Base-by-base conservation (phyloP, 1,140 invertebrate genomes). In the Cepaea nemoralis region DNA sequence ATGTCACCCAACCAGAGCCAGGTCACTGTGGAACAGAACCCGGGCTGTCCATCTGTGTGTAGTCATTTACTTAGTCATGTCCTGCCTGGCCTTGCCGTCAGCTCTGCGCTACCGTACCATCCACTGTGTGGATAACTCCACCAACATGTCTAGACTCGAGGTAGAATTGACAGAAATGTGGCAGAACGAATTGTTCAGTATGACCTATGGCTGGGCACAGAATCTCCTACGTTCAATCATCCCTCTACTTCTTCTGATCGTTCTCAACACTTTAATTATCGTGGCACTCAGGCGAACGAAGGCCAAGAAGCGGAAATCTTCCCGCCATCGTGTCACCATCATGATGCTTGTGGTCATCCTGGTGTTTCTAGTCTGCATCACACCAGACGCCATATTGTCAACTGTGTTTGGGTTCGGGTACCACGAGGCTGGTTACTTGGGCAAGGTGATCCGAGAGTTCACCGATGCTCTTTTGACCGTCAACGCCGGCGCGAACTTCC, bases 1-100 rank as follows among this genome's bases (percentile, higher is more conserved):
- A 0, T 98, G 97, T 89, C 96, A 97, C 91, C 97, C 97, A 0
- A 92, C 98, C 6, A 93, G 94, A 79, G 96, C 97, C 0, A 93
- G 96, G 77, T 95, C 95, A 0, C 93, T 98, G 37, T 99, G 97
- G 92, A 98, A 96, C 0, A 71, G 86, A 19, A 33, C 73, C 0
- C 67, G 86, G 16, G 88, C 89, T 5, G 85, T 85, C 10, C 42
- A 84, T 2, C 85, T 85, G 6, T 84, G 85, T 70, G 55, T 82
- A 6, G 50, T 82, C 10, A 84, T 90, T 14, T 90, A 84, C 80
- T 33, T 89, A 22, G 71, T 85, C 55, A 89, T 89, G 87, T 81
- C 83, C 12, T 48, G 82, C 0, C 76, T 91, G 27, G 87, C 89
- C 12, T 39, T 89, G 50, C 90, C 90, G 14, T 90, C 86, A 27